Conservation (phyloP, 1,140 invertebrate species). For the Eulimnadia texana region DNA sequence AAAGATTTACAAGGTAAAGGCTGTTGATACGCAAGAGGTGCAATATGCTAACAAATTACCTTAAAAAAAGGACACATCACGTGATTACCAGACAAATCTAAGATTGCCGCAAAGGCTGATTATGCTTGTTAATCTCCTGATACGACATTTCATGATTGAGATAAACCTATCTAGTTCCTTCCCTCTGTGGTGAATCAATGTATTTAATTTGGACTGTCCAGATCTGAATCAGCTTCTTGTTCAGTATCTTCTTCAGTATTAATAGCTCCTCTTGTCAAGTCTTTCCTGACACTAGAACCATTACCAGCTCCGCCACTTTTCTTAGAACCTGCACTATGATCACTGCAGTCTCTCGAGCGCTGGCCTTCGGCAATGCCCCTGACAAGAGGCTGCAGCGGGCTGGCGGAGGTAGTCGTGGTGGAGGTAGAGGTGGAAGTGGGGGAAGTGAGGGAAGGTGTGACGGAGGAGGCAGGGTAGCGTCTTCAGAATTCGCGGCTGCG, state of each 20-base stretch:
- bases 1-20: not conserved
- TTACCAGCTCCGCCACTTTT: not conserved
- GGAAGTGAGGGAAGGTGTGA: conserved; percentile 14
- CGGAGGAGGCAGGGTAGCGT: conserved; percentile 17
- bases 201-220: conserved; percentile 3
- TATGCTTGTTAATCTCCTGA: not conserved
- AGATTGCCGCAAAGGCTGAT: not conserved
- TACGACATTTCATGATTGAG: too few species aligned
- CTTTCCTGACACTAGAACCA: not conserved
- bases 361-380: not conserved
- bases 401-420: conserved; percentile 3
- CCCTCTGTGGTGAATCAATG: not conserved
- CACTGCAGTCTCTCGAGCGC: not conserved
- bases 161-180: too few species aligned
- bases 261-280: not conserved
- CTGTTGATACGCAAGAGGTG: not conserved
- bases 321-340: not conserved
- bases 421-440: conserved; percentile 12
- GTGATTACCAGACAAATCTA: not conserved
- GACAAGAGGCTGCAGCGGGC: conserved; percentile 13
- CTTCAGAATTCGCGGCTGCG: conserved; percentile 16
- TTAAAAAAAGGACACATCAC: not conserved
- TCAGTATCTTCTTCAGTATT: conserved; percentile 5
- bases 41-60: not conserved
- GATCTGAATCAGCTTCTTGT: conserved; percentile 2